Evolutionary conservation across 1,140 invertebrate species (phyloP).

Genomic region (Bombus balteatus): DNA sequence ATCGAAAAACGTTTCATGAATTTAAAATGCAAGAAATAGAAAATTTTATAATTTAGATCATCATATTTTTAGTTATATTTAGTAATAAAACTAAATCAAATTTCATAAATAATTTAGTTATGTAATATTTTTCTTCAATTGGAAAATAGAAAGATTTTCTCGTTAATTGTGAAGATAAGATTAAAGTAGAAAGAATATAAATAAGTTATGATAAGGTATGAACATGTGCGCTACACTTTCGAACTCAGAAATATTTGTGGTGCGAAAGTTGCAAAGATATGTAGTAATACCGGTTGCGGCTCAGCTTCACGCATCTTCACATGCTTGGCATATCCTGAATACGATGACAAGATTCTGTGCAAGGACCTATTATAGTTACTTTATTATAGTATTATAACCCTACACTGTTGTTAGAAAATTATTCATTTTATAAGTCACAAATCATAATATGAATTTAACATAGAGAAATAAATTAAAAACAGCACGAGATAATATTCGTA

Average conservation of each 20-base stretch:
- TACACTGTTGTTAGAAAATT: no score
- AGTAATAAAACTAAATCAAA: no score
- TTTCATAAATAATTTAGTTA: no score
- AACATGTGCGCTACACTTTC: slow-evolving; percentile 29
- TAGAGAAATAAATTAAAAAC: no score
- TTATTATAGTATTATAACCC: neutral
- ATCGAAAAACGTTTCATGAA: no score
- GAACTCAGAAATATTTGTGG: slow-evolving; percentile 10
- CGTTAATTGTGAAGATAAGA: neutral
- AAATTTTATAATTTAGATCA: no score
- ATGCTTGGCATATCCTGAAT: neutral
- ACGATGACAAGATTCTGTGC: neutral
- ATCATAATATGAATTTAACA: no score
- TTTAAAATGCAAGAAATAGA: no score
- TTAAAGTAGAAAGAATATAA: neutral
- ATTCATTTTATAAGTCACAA: no score
- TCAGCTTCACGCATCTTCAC: neutral
- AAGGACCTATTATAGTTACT: neutral
- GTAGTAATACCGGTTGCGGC: slow-evolving; percentile 26
- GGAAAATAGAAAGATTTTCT: no score
- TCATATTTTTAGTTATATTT: no score
- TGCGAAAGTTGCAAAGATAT: slow-evolving; percentile 34
- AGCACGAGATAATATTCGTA: no score
- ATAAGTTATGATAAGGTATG: neutral
- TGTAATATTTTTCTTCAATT: neutral